Conservation (phyloP, 2,888 invertebrate genomes). For the Selenia dentaria region DNA sequence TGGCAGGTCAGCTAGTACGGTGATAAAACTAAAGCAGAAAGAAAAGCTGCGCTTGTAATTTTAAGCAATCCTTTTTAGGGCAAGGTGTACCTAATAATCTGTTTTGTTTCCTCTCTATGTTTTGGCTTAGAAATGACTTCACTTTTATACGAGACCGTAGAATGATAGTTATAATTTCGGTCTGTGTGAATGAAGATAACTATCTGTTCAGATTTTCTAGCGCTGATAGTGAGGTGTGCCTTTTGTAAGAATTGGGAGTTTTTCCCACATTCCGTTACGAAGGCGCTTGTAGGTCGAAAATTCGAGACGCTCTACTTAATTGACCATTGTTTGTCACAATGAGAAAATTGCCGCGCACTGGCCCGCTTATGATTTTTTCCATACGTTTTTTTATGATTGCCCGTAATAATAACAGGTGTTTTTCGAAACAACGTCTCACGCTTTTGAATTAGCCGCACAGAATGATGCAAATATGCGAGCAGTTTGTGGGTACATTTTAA, state of each 20-base stretch:
- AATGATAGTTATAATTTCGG: conserved; percentile 22
- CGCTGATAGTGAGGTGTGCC: conserved; percentile 15
- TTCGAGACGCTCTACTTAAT: conserved; percentile 65
- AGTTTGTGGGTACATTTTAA: conserved; percentile 23
- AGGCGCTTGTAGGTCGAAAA: conserved; percentile 52
- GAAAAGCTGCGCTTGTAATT: background rate
- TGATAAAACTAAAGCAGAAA: background rate
- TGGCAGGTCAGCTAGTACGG: too few relatives aligned
- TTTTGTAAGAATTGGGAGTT: conserved; percentile 45
- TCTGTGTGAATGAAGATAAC: conserved; percentile 27
- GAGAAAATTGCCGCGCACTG: conserved; percentile 67
- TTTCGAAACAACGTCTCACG: conserved; percentile 76
- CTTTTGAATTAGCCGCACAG: conserved; percentile 44
- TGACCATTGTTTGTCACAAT: conserved; percentile 81
- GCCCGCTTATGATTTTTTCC: conserved; percentile 63
- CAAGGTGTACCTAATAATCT: background rate
- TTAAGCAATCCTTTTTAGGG: background rate
- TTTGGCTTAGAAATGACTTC: conserved; percentile 6
- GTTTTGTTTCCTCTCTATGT: conserved; percentile 6
- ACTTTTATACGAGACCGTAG: conserved; percentile 4
- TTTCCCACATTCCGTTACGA: conserved; percentile 59
- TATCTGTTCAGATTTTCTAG: conserved; percentile 23
- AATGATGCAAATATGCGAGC: conserved; percentile 46
- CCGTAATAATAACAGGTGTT: conserved; percentile 62
- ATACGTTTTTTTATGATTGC: conserved; percentile 38